Percentiles rank a stretch among this genome's conserved stretches.
Evolutionary conservation across 2,888 invertebrate genomes (phyloP).

Genomic region (Cosmia pyralina): DNA sequence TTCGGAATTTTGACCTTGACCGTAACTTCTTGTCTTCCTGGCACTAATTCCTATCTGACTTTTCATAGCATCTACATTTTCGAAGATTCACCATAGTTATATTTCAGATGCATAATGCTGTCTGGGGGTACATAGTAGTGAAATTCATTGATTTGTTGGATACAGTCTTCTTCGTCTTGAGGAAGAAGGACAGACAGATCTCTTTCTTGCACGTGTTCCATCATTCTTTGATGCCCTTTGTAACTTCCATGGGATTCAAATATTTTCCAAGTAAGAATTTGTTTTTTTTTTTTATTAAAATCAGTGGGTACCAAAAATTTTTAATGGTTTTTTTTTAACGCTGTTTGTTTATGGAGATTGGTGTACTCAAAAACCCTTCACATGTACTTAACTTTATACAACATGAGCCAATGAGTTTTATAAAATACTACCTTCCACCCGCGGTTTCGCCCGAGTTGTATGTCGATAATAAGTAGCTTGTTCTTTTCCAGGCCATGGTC

Average conservation of each 20-base stretch:
- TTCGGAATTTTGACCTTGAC: no score
- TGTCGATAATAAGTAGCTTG: no score
- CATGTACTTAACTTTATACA: no score
- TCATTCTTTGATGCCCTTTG: slow-evolving; percentile 92
- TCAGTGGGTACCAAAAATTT: background rate
- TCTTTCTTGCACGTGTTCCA: slow-evolving; percentile 96
- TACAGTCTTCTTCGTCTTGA: slow-evolving; percentile 95
- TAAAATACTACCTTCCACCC: no score
- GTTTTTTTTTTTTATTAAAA: background rate
- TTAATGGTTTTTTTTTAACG: no score
- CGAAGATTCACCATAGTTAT: background rate
- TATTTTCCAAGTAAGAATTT: slow-evolving; percentile 71
- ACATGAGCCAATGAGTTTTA: no score
- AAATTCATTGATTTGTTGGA: slow-evolving; percentile 94
- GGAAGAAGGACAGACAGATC: slow-evolving; percentile 94
- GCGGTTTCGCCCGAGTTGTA: no score
- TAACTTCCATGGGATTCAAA: slow-evolving; percentile 52
- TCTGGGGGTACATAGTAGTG: slow-evolving; percentile 91
- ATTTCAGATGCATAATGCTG: slow-evolving; percentile 47
- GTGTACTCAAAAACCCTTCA: no score
- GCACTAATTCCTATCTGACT: background rate
- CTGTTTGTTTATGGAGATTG: no score
- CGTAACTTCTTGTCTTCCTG: no score
- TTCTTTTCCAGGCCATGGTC: no score
- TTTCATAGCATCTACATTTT: background rate